Conservation (phyloP, 2,888 invertebrate genomes). For the Campoletis raptor region DNA sequence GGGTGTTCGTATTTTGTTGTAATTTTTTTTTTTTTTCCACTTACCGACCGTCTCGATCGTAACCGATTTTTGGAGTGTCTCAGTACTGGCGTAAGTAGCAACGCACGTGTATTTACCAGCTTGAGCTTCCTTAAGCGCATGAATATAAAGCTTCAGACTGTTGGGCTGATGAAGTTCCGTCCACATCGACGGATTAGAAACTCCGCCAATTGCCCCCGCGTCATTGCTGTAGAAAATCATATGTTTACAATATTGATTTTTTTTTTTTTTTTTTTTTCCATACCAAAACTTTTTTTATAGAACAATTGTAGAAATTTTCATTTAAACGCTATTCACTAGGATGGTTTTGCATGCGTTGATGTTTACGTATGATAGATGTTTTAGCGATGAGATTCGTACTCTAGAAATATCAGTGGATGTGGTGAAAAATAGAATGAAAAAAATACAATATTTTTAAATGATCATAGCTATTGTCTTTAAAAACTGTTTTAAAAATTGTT, state of each 20-base stretch:
- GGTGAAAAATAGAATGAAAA: background rate
- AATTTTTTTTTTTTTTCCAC: conserved; percentile 70
- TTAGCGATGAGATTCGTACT: conserved; percentile 26
- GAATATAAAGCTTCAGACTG: conserved; percentile 90
- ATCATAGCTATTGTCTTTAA: background rate
- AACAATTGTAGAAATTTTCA: background rate
- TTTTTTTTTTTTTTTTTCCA: background rate
- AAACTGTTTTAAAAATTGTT: background rate
- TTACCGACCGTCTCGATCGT: conserved; percentile 91
- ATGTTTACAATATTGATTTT: background rate
- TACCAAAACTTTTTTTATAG: background rate
- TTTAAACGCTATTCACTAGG: conserved; percentile 10
- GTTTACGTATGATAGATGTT: conserved; percentile 6
- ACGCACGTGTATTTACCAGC: conserved; percentile 93
- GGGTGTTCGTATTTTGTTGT: background rate
- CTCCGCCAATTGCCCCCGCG: conserved; percentile 47
- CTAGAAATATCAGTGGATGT: background rate
- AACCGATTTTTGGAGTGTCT: conserved; percentile 89
- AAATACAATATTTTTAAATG: background rate
- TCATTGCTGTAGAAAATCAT: background rate
- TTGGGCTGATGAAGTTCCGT: conserved; percentile 89
- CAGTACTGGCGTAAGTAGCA: conserved; percentile 91
- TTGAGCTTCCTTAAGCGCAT: conserved; percentile 90
- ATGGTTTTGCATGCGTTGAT: conserved; percentile 52
- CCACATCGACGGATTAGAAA: conserved; percentile 87